Evolutionary conservation across 2,888 invertebrate genomes (phyloP).

Genomic region (Tinea trinotella): DNA sequence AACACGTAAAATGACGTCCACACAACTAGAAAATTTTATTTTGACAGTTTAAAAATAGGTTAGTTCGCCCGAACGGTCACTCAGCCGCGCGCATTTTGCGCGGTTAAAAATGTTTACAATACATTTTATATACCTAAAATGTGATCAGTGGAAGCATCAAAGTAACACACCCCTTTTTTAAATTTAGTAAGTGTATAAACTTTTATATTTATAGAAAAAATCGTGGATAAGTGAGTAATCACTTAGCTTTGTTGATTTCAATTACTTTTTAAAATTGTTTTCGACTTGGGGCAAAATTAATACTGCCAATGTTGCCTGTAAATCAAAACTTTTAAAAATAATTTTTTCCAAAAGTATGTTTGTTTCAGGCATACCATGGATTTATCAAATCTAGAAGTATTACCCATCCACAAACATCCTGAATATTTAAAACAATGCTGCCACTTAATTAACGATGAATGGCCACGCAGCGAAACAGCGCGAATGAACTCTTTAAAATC

Average conservation of each 20-base stretch:
- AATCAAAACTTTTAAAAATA: too few species aligned
- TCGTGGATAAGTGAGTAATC: not conserved
- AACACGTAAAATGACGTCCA: not conserved
- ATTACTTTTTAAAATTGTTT: not conserved
- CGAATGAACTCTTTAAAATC: conserved; percentile 81
- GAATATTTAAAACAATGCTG: conserved; percentile 81
- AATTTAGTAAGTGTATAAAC: not conserved
- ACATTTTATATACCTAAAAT: conserved; percentile 25
- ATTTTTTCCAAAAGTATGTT: too few species aligned
- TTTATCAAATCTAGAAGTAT: conserved; percentile 52
- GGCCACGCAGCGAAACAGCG: conserved; percentile 87
- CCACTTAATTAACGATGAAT: conserved; percentile 86
- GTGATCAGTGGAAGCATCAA: conserved; percentile 1
- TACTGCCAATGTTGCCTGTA: not conserved
- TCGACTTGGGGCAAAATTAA: not conserved
- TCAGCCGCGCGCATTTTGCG: conserved; percentile 26
- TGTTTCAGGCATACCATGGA: conserved; percentile 39
- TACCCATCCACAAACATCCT: conserved; percentile 81
- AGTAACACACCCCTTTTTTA: not conserved
- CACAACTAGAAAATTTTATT: conserved; percentile 3
- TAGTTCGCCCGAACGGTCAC: conserved; percentile 32
- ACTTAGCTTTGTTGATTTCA: not conserved
- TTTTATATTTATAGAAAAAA: not conserved
- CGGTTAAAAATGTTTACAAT: conserved; percentile 27
- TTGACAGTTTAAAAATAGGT: conserved; percentile 55